Base-by-base conservation (phyloP, 2,888 invertebrate species). In the Glaucopsyche alexis region DNA sequence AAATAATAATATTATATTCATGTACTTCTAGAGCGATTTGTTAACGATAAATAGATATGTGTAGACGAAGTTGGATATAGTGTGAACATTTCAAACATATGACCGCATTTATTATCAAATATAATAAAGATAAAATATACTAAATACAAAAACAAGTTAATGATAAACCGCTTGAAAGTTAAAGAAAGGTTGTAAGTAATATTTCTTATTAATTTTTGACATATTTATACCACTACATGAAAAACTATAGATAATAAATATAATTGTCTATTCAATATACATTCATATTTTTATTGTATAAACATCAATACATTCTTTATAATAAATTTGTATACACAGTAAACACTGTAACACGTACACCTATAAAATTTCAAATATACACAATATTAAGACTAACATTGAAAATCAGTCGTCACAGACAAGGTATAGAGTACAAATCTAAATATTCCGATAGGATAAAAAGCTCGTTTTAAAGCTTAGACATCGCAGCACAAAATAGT, bases 321-420 rank as follows among this genome's bases (percentile, higher is more conserved):
- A 80, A 80, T 82, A 86, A 82, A 82, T 81, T 81, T 88, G 88
- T 90, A 88, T 89, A 90, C 82, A 81, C 81, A 78, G 78, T 82
- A 80, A 85, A 83, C 78, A 79, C 79, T 78, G 83, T 82, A 66
- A 66, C 84, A 86, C 83, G 81, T 85, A 85, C 81, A 85, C 79
- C 85, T 86, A 86, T 83, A 87, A 88, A 86, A 86, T 84, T 84
- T 86, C 72, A 74, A 82, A 80, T 81, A 79, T 79, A 79, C 83
- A 83, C 82, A 82, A 80, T 81, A 79, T 81, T 83, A 83, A 84
- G 84, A 83, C 86, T 90, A 87, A 85, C 82, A 80, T 87, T 87
- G 87, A 91, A 91, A 90, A 90, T 92, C 91, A 91, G 91, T 92
- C 91, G 84, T 87, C 82, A 84, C 85, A 88, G 88, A 89, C 86